Conservation (phyloP, 1,140 invertebrate genomes). For the Nasonia longicornis region DNA sequence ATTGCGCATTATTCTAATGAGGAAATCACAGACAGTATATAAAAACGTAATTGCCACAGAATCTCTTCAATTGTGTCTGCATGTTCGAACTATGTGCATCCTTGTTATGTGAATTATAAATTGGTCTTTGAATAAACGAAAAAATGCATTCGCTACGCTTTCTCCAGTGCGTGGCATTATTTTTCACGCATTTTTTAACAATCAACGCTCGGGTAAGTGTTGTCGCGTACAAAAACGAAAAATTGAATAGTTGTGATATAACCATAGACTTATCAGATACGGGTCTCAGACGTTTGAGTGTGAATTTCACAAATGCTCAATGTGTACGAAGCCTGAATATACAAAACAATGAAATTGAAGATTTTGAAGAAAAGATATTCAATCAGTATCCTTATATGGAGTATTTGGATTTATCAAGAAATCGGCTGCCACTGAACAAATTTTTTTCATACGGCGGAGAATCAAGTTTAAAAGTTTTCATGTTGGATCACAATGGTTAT, state of each 20-base stretch:
- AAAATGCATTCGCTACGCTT: neutral
- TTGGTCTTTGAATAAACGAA: too few relatives aligned
- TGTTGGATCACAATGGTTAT: constrained; percentile 22
- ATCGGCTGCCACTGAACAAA: constrained; percentile 4
- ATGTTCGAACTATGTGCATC: neutral
- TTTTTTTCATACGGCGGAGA: constrained; percentile 23
- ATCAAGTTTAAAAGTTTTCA: constrained; percentile 29
- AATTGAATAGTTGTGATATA: constrained; percentile 10
- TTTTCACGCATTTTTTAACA: neutral
- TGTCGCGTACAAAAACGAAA: neutral
- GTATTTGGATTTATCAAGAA: constrained; percentile 42
- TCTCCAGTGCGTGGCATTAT: neutral
- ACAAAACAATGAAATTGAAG: constrained; percentile 28
- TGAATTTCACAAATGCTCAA: constrained; percentile 30
- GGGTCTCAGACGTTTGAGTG: constrained; percentile 11
- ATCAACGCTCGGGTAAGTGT: neutral
- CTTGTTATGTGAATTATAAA: neutral
- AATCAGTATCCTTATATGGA: constrained; percentile 16
- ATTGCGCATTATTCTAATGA: neutral
- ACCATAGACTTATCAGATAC: constrained; percentile 36
- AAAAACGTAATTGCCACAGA: neutral
- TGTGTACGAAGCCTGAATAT: constrained; percentile 26
- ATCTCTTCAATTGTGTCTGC: neutral
- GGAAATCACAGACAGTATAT: neutral
- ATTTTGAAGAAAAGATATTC: constrained; percentile 13